Evolutionary conservation across 2,797 vertebrate species (phyloP), one percentile per base, ranked within the genome.

Genomic region (Australoheros facetus): DNA sequence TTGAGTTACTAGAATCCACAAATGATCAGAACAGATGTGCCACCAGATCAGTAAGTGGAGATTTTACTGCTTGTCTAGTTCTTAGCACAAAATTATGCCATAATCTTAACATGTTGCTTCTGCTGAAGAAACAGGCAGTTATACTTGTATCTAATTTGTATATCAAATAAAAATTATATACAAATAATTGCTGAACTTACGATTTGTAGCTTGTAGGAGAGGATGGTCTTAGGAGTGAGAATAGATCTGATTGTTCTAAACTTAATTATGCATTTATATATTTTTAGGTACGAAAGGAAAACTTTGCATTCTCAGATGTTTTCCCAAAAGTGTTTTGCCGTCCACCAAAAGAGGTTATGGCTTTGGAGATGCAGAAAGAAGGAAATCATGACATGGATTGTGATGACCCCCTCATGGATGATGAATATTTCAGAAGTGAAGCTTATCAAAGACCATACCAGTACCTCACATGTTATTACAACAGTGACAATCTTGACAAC

Each of bases 391-490:
- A 8, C 3, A 9, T 32, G 4, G 54, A 53, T 3, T 23, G 0
- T 71, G 74, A 19, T 0, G 93, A 92, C 1, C 96, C 96, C 0
- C 94, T 96, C 0, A 97, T 98, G 96, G 97, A 98, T 73, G 12
- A 82, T 2, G 32, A 71, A 7, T 95, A 94, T 70, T 98, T 98
- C 23, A 2, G 17, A 55, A 97, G 96, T 4, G 96, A 96, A 87
- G 91, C 93, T 28, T 98, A 95, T 90, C 97, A 98, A 82, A 96
- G 97, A 11, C 96, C 97, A 19, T 98, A 95, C 85, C 97, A 98
- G 60, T 98, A 98, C 37, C 90, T 98, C 60, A 95, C 53, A 54
- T 94, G 95, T 42, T 97, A 96, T 90, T 21, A 95, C 5, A 88
- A 78, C 7, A 79, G 70, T 0, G 8, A 16, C 4, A 87, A 85